Conservation (phyloP, 2,888 invertebrate species). For the Philonicus albiceps region DNA sequence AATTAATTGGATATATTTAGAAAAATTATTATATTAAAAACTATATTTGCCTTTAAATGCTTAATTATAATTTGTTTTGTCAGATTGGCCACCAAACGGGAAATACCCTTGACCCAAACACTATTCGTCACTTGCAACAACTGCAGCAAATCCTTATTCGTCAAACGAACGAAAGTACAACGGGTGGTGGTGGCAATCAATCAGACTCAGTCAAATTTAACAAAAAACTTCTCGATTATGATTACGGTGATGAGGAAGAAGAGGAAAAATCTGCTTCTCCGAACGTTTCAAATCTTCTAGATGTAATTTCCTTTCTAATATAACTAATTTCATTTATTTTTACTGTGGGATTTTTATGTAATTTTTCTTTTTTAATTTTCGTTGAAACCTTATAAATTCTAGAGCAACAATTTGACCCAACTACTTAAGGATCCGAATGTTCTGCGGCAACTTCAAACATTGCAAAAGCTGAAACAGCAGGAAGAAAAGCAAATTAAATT, state of each 20-base stretch:
- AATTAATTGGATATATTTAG: background rate
- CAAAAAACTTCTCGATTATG: conserved; percentile 86
- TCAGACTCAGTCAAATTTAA: conserved; percentile 74
- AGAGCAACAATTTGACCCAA: conserved; percentile 63
- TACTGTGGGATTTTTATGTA: background rate
- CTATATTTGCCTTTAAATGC: conserved; percentile 2
- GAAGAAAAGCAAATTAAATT: conserved; percentile 73
- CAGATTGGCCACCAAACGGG: conserved; percentile 59
- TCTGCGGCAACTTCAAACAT: conserved; percentile 85
- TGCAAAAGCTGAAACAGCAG: conserved; percentile 70
- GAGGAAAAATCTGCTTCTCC: conserved; percentile 65
- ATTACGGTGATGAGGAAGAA: conserved; percentile 93
- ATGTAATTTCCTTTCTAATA: conserved; percentile 49
- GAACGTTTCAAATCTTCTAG: conserved; percentile 51
- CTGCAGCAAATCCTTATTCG: conserved; percentile 69
- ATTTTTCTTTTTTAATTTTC: background rate
- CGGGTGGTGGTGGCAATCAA: conserved; percentile 47
- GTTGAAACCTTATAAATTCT: conserved; percentile 40
- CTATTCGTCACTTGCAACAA: conserved; percentile 68
- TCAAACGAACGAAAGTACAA: conserved; percentile 52
- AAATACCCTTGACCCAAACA: conserved; percentile 55
- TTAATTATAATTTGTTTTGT: conserved; percentile 43
- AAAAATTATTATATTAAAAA: background rate
- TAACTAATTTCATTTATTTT: background rate
- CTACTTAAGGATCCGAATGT: conserved; percentile 84